Evolutionary conservation across 2,888 invertebrate genomes (phyloP), one percentile per base, ranked within the genome.

Genomic region (Desoria tigrina): DNA sequence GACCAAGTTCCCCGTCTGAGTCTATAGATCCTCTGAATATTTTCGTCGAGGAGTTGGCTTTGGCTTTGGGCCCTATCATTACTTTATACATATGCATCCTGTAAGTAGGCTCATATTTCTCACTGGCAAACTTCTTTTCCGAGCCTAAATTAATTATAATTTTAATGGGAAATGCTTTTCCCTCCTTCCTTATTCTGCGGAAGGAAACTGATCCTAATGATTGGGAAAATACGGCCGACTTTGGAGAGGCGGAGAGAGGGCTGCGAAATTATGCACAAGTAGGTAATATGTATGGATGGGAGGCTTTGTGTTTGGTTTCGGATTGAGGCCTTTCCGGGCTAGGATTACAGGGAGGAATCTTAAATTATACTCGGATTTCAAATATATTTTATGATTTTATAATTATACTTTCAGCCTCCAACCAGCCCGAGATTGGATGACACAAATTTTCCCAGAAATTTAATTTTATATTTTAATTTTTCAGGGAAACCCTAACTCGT

Each of bases 141-240:
- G 4, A 51, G 51, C 16, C 51, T 24, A 51, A 51, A 51, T 51
- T 51, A 51, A 51, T 51, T 51, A 51, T 51, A 24, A 51, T 51
- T 51, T 51, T 51, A 51, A 51, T 51, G 51, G 51, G 51, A 26
- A 51, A 23, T 26, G 45, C 45, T 16, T 45, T 21, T 45, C 45
- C 21, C 6, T 45, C 16, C 21, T 45, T 18, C n/a, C n/a, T n/a
- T n/a, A n/a, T n/a, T n/a, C n/a, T n/a, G n/a, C n/a, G 45, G 45
- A n/a, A 45, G 45, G 4, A 18, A 18, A n/a, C 6, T 45, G 45
- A 45, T 45, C 21, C 21, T 45, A 45, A 45, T 45, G 45, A 45
- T 45, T 45, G 45, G 21, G 45, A 21, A 45, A 6, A 18, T 45
- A 18, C 16, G 45, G 21, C n/a, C 6, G 45, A 45, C 45, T 45